Evolutionary conservation across 1,140 invertebrate species (phyloP), one percentile per base, ranked within the genome.

Genomic region (Asbolus verrucosus): DNA sequence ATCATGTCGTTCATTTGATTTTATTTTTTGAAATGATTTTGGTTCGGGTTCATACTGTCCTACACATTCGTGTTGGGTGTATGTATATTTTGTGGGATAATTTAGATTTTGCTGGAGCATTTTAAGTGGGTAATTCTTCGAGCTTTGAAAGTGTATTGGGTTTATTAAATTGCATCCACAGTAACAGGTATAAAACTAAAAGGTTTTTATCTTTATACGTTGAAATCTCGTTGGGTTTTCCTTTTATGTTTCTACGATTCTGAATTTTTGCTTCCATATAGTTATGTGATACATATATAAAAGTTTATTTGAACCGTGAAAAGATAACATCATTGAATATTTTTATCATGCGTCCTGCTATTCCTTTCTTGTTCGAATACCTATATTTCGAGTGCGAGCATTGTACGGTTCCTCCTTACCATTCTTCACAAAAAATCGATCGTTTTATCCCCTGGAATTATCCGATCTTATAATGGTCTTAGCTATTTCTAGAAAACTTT

Each of bases 221-320:
- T 43, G 15, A 43, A 43, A 43, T 43, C 13, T 43, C 16, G 39
- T 43, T 43, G 39, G 2, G 4, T 43, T 43, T 43, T 16, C 15
- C 15, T 43, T 36, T 43, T 43, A 43, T 43, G 15, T 43, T 16
- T 9, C 5, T 43, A 5, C 15, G 39, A 43, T 43, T 43, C 39
- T 43, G 15, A 9, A 43, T 43, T 43, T 43, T 43, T 43, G 39
- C 39, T 14, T 43, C 15, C 39, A 43, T 43, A 16, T 43, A 43
- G 39, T 43, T 43, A 43, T 43, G 39, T 43, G 39, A 43, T 43
- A 43, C 39, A 43, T 43, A 43, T 43, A 43, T 43, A 43, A 43
- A 43, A 16, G 39, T 43, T 43, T 43, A 43, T 43, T 43, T 43
- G 39, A 43, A 43, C 39, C 39, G 39, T 43, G 39, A 43, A 43